Conservation (phyloP, 2,888 invertebrate genomes). For the Eupithecia pulchellata region DNA sequence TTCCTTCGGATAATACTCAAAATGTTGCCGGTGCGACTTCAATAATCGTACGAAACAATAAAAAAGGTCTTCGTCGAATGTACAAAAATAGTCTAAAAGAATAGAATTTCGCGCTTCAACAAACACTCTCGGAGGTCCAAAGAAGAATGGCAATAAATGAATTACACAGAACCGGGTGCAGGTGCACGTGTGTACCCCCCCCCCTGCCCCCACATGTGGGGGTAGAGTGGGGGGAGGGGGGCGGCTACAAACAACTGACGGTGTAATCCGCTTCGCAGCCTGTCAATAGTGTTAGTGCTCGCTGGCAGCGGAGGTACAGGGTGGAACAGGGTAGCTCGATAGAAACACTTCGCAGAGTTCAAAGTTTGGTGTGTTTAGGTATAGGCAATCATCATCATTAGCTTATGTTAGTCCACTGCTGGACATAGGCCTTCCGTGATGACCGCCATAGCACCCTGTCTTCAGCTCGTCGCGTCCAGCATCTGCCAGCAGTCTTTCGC, state of each 20-base stretch:
- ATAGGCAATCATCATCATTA: no score
- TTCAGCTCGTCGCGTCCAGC: no score
- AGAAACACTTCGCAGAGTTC: background rate
- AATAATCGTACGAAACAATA: no score
- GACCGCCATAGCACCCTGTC: no score
- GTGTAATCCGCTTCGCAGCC: slow-evolving; percentile 3
- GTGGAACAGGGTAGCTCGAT: background rate
- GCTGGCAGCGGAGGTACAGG: background rate
- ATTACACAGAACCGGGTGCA: slow-evolving; percentile 1
- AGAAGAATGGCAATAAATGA: slow-evolving; percentile 12
- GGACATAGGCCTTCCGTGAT: no score
- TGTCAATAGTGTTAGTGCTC: background rate
- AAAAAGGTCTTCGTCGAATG: no score
- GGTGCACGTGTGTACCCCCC: background rate
- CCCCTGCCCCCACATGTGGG: background rate
- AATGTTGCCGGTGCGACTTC: no score
- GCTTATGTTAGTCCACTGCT: no score
- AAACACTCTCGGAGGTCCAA: background rate
- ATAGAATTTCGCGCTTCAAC: background rate
- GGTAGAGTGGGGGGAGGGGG: background rate
- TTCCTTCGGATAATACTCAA: no score
- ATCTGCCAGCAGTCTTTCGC: no score
- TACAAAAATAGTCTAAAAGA: background rate
- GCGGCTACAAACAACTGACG: background rate
- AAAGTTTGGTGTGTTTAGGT: no score